Evolutionary conservation across 2,113 vertebrate species (phyloP).

Genomic region (Embiotoca jacksoni): DNA sequence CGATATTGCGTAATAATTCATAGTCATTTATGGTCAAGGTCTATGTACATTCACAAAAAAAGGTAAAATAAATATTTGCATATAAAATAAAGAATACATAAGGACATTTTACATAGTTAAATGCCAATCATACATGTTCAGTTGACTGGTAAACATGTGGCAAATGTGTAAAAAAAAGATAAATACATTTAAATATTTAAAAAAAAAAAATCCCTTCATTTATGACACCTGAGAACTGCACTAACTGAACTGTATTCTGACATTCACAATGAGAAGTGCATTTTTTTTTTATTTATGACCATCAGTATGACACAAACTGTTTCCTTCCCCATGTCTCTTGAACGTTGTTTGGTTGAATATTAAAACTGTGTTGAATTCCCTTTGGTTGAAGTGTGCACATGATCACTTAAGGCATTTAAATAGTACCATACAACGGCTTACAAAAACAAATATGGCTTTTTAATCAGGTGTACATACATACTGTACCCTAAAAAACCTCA

Average conservation of each 20-base stretch:
- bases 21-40: slow-evolving; percentile 33
- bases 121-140: slow-evolving; percentile 44
- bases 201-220: slow-evolving; percentile 73
- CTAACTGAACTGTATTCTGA: slow-evolving; percentile 46
- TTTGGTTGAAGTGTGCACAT: slow-evolving; percentile 57
- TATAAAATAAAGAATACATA: slow-evolving; percentile 57
- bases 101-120: slow-evolving; percentile 35
- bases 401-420: slow-evolving; percentile 23
- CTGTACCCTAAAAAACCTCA: slow-evolving; percentile 5
- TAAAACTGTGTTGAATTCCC: slow-evolving; percentile 50
- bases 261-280: slow-evolving; percentile 58
- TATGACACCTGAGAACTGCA: slow-evolving; percentile 74
- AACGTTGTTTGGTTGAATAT: slow-evolving; percentile 13
- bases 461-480: slow-evolving; percentile 13
- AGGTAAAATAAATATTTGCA: slow-evolving; percentile 69
- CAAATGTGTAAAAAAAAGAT: slow-evolving; percentile 51
- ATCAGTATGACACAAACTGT: slow-evolving; percentile 31
- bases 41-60: slow-evolving; percentile 67
- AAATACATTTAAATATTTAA: slow-evolving; percentile 61
- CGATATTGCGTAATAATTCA: slow-evolving; percentile 41
- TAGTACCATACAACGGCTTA: slow-evolving; percentile 41
- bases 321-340: slow-evolving; percentile 1
- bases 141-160: slow-evolving; percentile 51
- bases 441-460: slow-evolving; percentile 53
- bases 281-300: slow-evolving; percentile 30